These are phyloP conservation scores for Linurgus olivaceus DNA, from an alignment of 2,797 vertebrate genomes.

Conservation along the genomic window DNA sequence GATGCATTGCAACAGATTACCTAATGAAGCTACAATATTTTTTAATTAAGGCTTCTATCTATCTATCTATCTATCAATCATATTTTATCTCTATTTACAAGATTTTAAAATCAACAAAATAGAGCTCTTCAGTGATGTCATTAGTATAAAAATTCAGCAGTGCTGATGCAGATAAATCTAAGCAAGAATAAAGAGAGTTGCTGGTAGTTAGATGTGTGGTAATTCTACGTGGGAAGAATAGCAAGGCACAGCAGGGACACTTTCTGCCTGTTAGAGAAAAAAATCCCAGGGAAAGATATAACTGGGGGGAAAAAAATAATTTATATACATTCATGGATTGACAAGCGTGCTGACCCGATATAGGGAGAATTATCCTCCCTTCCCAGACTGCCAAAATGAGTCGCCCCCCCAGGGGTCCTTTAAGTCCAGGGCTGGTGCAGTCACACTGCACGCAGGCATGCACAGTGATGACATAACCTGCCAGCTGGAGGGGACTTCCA, in stretches of 20 bases:
- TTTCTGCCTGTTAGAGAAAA: not conserved
- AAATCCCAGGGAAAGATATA: not conserved
- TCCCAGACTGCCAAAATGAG: not conserved
- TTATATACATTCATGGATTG: not conserved
- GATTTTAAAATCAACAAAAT: not conserved
- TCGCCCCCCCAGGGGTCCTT: not conserved
- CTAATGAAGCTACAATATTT: not conserved
- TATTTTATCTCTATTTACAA: not conserved
- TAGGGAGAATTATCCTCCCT: not conserved
- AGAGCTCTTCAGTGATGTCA: not conserved
- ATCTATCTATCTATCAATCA: not conserved
- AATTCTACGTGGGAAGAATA: not conserved
- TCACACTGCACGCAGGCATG: not conserved
- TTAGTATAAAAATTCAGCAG: not conserved
- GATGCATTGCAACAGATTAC: not conserved
- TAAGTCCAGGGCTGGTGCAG: not conserved
- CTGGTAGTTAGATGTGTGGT: not conserved
- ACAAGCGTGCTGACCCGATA: not conserved
- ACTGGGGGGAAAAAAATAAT: not conserved
- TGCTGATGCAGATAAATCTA: not conserved
- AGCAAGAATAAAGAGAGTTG: not conserved
- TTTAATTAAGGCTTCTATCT: not conserved
- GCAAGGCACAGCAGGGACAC: not conserved
- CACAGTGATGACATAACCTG: not conserved
- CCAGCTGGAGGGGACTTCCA: slow-evolving; percentile 27